A percentile compares a stretch with the other conserved stretches of the same genome.
These are phyloP conservation scores for Polypterus bichir DNA, from an alignment of 2,113 vertebrate species.

Conservation along the genomic window DNA sequence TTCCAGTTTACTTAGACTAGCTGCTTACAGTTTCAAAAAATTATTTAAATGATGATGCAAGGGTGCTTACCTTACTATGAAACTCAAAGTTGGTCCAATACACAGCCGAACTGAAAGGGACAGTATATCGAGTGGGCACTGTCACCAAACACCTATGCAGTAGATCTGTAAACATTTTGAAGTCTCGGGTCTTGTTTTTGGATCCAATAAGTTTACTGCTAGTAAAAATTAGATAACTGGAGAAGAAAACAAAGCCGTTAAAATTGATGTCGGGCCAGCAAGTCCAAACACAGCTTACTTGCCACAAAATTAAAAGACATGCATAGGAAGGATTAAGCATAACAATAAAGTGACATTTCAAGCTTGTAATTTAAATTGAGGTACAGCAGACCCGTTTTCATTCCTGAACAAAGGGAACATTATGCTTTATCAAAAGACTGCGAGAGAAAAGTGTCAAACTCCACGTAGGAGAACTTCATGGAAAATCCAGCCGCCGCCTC, in stretches of 20 bases:
- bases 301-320: no score
- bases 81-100: conserved; percentile 93
- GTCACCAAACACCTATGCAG: conserved; percentile 86
- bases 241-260: conserved; percentile 36
- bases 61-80: conserved; percentile 77
- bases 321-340: no score
- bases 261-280: no score
- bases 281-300: no score
- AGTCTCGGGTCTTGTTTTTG: conserved; percentile 51
- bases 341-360: conserved; percentile 16
- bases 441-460: no score
- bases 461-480: no score
- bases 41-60: background rate
- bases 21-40: background rate
- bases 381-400: conserved; percentile 13
- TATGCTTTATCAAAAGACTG: no score
- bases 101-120: conserved; percentile 79
- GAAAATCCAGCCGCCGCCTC: no score
- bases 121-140: conserved; percentile 67
- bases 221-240: conserved; percentile 78
- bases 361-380: conserved; percentile 11
- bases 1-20: no score
- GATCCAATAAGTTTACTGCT: conserved; percentile 58
- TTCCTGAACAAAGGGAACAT: conserved; percentile 13
- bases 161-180: conserved; percentile 73